phyloP scores from a whole-genome alignment of 2,888 invertebrate genomes.

The Lepas anatifera region DNA sequence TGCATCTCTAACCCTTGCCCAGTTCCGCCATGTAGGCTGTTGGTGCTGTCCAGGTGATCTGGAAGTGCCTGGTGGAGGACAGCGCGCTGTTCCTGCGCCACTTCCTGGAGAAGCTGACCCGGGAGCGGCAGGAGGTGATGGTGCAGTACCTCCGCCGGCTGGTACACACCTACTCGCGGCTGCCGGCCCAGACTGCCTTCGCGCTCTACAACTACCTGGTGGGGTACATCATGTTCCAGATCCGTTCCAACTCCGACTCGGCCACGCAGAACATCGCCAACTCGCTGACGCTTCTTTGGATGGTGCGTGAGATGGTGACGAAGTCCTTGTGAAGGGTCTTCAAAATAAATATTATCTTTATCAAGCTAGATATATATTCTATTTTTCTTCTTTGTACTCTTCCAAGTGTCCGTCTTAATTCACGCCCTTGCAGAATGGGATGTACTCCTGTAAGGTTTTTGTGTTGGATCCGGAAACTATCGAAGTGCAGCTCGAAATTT shows the following conservation, averaged over 20 bases:
- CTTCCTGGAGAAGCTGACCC: constrained; percentile 85
- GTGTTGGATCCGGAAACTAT: no score
- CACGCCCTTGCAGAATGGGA: no score
- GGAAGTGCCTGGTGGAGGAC: constrained; percentile 97
- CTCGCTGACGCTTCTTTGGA: constrained; percentile 90
- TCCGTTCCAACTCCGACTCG: constrained; percentile 87
- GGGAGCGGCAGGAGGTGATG: constrained; percentile 87
- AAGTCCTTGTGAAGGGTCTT: no score
- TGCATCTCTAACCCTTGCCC: no score
- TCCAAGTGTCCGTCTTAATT: no score
- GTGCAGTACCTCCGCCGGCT: constrained; percentile 54
- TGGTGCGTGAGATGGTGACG: constrained; percentile 57
- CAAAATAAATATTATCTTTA: no score
- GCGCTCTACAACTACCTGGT: constrained; percentile 97
- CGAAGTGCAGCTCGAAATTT: no score
- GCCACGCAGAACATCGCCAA: constrained; percentile 89
- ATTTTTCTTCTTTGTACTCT: no score
- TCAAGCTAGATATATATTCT: no score
- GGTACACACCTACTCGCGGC: constrained; percentile 37
- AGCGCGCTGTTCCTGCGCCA: constrained; percentile 90
- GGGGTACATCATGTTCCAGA: constrained; percentile 99
- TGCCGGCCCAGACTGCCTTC: constrained; percentile 64
- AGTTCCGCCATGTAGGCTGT: no score
- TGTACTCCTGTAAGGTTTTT: no score
- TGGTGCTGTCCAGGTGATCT: constrained; percentile 81